Evolutionary conservation across 2,888 invertebrate species (phyloP).

Genomic region (Stenolophus ochropezus): DNA sequence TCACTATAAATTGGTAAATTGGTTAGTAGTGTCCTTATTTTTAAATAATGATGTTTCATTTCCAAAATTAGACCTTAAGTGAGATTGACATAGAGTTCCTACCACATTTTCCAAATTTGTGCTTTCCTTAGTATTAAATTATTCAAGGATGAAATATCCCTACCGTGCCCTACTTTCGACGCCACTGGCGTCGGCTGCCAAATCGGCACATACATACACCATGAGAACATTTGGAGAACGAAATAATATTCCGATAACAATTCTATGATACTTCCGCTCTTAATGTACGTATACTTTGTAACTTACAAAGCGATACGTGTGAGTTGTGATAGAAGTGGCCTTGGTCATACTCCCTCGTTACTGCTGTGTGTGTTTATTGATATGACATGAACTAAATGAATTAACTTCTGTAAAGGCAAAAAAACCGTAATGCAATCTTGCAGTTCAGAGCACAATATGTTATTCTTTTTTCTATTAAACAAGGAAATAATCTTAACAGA

Average conservation of each 20-base stretch:
- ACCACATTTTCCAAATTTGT: conserved; percentile 18
- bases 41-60: neutral
- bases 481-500: no score
- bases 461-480: no score
- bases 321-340: conserved; percentile 19
- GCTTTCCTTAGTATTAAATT: neutral
- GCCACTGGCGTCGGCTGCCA: neutral
- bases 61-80: conserved; percentile 8
- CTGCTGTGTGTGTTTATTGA: neutral
- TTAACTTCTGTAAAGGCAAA: neutral
- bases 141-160: conserved; percentile 33
- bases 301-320: conserved; percentile 25
- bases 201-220: conserved; percentile 20
- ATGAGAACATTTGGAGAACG: conserved; percentile 23
- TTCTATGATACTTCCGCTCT: conserved; percentile 35
- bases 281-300: conserved; percentile 22
- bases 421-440: no score
- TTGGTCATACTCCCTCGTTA: conserved; percentile 20
- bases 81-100: neutral
- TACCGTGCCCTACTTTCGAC: conserved; percentile 16
- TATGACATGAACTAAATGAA: neutral
- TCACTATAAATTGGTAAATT: neutral
- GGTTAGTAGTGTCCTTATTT: neutral
- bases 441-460: no score
- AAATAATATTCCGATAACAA: conserved; percentile 45